A percentile compares a stretch with the other conserved stretches of the same genome.
phyloP scores from a whole-genome alignment of 2,797 vertebrate genomes.

The Leucoraja ocellata region DNA sequence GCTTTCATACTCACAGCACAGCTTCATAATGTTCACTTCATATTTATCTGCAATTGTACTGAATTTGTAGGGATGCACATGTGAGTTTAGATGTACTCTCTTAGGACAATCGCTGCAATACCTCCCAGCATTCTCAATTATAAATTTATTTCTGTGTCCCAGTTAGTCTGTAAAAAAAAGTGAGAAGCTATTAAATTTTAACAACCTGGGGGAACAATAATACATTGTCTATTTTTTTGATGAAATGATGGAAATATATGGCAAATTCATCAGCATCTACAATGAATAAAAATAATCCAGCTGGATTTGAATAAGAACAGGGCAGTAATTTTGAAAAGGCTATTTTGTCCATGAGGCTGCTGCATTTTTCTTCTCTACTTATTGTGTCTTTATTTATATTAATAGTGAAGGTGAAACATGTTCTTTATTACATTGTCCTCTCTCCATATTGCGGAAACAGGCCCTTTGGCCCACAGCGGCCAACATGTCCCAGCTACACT shows the following conservation, averaged over 20 bases:
- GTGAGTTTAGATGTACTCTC: not conserved
- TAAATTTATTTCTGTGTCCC: not conserved
- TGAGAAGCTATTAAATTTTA: too few species aligned
- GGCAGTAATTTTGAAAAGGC: too few species aligned
- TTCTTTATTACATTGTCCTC: not conserved
- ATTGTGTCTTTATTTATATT: not conserved
- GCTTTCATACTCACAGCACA: not conserved
- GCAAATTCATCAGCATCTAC: not conserved
- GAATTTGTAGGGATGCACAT: not conserved
- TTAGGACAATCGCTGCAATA: not conserved
- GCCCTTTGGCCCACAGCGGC: too few species aligned
- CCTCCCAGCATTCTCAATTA: not conserved
- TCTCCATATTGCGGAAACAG: too few species aligned
- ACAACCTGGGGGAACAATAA: too few species aligned
- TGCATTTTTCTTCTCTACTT: not conserved
- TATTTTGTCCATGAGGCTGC: too few species aligned
- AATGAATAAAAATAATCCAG: not conserved
- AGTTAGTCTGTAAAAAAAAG: too few species aligned
- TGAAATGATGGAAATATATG: not conserved
- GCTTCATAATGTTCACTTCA: not conserved
- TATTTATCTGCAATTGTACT: not conserved
- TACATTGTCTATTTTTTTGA: too few species aligned
- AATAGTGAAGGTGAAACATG: not conserved
- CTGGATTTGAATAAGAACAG: too few species aligned
- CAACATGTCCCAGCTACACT: too few species aligned